These are phyloP conservation scores for Clinocottus analis DNA, from an alignment of 2,113 vertebrate species.

Conservation along the genomic window DNA sequence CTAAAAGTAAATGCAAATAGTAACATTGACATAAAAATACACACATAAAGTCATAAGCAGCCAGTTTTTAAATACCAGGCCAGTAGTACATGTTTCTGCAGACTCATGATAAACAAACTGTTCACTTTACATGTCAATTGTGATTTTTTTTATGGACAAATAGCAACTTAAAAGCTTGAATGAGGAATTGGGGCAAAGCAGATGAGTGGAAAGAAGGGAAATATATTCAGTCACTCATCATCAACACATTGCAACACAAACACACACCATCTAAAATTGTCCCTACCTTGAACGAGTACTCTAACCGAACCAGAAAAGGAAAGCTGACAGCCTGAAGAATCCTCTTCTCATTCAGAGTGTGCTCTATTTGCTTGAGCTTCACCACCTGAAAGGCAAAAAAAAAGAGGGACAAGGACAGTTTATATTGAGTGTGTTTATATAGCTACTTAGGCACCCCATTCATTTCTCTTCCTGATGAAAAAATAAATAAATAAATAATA, in stretches of 20 bases:
- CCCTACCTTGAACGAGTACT: slow-evolving; percentile 93
- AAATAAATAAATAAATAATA: background rate
- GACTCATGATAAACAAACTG: background rate
- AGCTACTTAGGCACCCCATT: background rate
- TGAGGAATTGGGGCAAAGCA: background rate
- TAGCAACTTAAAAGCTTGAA: background rate
- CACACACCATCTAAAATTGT: background rate
- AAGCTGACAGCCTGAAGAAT: slow-evolving; percentile 94
- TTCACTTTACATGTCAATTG: background rate
- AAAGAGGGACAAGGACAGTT: background rate
- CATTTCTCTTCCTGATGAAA: background rate
- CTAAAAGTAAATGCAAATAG: background rate
- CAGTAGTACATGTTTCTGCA: background rate
- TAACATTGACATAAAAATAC: background rate
- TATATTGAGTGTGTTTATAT: background rate
- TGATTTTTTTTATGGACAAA: background rate
- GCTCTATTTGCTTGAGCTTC: slow-evolving; percentile 96
- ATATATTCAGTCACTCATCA: background rate
- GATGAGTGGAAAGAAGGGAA: background rate
- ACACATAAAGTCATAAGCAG: background rate
- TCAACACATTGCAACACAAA: background rate
- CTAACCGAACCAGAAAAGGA: slow-evolving; percentile 91
- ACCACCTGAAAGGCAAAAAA: slow-evolving; percentile 83
- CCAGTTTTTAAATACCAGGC: background rate
- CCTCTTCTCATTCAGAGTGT: slow-evolving; percentile 93